Base-by-base conservation (phyloP, 2,888 invertebrate genomes). In the Phytoseiulus persimilis region DNA sequence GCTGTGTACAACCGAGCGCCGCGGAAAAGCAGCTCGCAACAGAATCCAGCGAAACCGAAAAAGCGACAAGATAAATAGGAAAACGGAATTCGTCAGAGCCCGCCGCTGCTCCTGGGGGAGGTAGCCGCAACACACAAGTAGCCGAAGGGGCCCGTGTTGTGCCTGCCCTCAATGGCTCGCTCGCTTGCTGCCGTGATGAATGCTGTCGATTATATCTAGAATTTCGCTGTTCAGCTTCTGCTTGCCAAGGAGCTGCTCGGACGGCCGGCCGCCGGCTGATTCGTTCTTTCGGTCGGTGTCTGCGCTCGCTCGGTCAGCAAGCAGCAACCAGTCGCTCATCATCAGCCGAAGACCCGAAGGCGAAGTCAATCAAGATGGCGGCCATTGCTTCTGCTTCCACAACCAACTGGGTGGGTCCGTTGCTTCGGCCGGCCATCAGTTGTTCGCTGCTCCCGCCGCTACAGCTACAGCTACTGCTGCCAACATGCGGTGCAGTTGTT, bases 361-460 rank as follows among this genome's bases (percentile, higher is more conserved):
- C 32, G 87, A 87, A 87, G 33, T 45, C 87, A 87, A 87, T 87
- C 87, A 87, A 87, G 87, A 87, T 87, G 87, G 87, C 87, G 32
- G 87, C 87, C 32, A 87, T 87, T 87, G 32, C n/a, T 87, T 31
- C 87, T 87, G 87, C 31, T 32, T 33, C 32, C 39, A 87, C 87
- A 87, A 32, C 87, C 14, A 65, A 65, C 65, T 65, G 65, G 65
- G 65, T 65, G 65, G 65, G 65, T 65, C 65, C 39, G 39, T 39
- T 39, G 39, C 39, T 65, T 65, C 65, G 65, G 65, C 33, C 31
- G 87, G 87, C 87, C 33, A 87, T 31, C 65, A 65, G 65, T 65
- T 65, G 65, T 65, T 65, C 65, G 65, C 65, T 87, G 87, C 87
- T 32, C 33, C 33, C n/a, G 9, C 31, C 32, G 31, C 84, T 31